Evolutionary conservation across 2,113 vertebrate genomes (phyloP), one percentile per base, ranked within the genome.

Genomic region (Channa argus): DNA sequence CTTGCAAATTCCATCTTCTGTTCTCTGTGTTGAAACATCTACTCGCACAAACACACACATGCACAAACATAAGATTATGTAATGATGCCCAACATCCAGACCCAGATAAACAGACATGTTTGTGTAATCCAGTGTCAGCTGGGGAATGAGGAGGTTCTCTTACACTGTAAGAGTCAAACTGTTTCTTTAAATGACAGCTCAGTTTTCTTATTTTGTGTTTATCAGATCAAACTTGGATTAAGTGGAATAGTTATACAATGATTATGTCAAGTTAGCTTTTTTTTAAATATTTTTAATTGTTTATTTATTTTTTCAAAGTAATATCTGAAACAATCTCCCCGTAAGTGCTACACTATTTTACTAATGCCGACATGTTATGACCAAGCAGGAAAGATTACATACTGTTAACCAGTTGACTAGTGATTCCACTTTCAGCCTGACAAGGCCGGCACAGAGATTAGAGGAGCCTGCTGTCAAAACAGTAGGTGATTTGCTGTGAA

Each of bases 21-120:
- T 74, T 76, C 6, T 59, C 53, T 63, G 37, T 46, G 3, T 1
- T 64, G 24, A 54, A 65, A 63, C 38, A 59, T 63, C 11, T 58
- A 10, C 46, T 5, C 14, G 36, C 41, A 47, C 52, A 53, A 50
- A 63, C 45, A 71, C 62, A 50, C 54, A 39, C 51, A 55, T 50
- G 43, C 11, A 39, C 53, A 66, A 0, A 61, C 6, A 68, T 9
- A 52, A 39, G 50, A 70, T 80, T 90, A 76, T 71, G 79, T 78
- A 80, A 88, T 63, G 36, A 75, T 49, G 51, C 39, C 64, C 7
- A 71, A 82, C 74, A 91, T 82, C 68, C 72, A 77, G 65, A 64
- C 71, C 55, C 56, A 77, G 74, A 78, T 86, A 84, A 88, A 80
- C 76, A 54, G 63, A 79, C 65, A 5, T 83, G 77, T 71, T 88